phyloP scores from a whole-genome alignment of 2,888 invertebrate species.

The Pristionchus entomophagus region DNA sequence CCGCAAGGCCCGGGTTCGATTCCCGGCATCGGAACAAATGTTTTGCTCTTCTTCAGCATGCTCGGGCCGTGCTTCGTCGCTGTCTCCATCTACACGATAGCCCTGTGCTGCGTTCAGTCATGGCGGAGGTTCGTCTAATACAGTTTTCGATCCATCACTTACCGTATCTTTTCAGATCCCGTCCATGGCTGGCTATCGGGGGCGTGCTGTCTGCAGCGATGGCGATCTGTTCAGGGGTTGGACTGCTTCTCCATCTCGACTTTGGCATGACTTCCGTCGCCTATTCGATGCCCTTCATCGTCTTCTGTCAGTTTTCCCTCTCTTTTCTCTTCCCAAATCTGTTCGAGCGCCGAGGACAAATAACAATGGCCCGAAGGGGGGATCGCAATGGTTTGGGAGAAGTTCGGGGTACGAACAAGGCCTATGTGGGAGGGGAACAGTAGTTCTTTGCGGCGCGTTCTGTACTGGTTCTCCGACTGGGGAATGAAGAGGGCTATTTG shows the following conservation, averaged over 20 bases:
- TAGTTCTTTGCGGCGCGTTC: background rate
- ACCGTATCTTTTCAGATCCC: conserved; percentile 36
- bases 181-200: conserved; percentile 83
- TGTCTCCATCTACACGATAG: conserved; percentile 73
- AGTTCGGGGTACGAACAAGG: background rate
- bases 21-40: conserved; percentile 60
- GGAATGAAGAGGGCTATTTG: background rate
- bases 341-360: background rate
- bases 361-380: background rate
- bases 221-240: conserved; percentile 90
- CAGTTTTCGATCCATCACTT: background rate
- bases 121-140: conserved; percentile 85
- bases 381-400: background rate
- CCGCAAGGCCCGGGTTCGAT: conserved; percentile 70
- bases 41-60: conserved; percentile 61
- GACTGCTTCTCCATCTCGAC: conserved; percentile 90
- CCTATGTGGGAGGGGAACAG: background rate
- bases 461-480: background rate
- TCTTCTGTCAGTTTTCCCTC: conserved; percentile 72
- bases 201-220: conserved; percentile 92
- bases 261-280: conserved; percentile 74
- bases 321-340: background rate
- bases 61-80: conserved; percentile 72
- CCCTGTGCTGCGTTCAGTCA: conserved; percentile 77
- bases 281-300: conserved; percentile 76